Base-by-base conservation (phyloP, 2,113 vertebrate genomes). In the Thermophis baileyi region DNA sequence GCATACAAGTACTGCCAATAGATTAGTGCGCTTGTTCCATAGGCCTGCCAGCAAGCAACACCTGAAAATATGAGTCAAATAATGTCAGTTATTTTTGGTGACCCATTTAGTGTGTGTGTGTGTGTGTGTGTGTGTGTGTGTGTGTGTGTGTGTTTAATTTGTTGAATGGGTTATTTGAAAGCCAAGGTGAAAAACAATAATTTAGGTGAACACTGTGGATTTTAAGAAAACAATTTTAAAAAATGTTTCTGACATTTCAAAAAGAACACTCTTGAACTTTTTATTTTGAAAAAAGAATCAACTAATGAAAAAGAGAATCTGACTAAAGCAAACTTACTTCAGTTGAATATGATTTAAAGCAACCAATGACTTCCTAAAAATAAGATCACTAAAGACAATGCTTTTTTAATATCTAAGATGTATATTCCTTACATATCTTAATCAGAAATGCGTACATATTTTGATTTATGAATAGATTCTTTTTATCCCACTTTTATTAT, bases 81-180 rank as follows among this genome's bases (percentile, higher is more conserved):
- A 94, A 87, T 92, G 92, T 91, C 16, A 25, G 2, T 54, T 54
- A 91, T 91, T 88, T 93, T 63, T 85, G 93, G 91, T 93, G 12
- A 92, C 85, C 86, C 51, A 93, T 30, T 91, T 93, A 55, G n/a
- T 46, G 46, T 46, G 46, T 46, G 46, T 46, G 46, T 46, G 5
- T 46, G 46, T 46, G 2, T 46, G 46, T 46, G 2, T 46, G 46
- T 46, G 1, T 54, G 53, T 22, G 53, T 22, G 6, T 24, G 1
- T 55, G 1, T 93, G 90, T 49, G 91, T 20, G 9, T 44, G 35
- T 46, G 40, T 54, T 54, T 44, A 35, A 44, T 50, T 50, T 50
- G 18, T 86, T 93, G 40, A 96, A 95, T 88, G 91, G 93, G 69
- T 93, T 93, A 93, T 94, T 96, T 93, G 46, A 94, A 95, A 94